Percentiles rank a stretch among this genome's conserved stretches.
Conservation (phyloP, 2,797 vertebrate genomes). For the Echeneis naucrates region DNA sequence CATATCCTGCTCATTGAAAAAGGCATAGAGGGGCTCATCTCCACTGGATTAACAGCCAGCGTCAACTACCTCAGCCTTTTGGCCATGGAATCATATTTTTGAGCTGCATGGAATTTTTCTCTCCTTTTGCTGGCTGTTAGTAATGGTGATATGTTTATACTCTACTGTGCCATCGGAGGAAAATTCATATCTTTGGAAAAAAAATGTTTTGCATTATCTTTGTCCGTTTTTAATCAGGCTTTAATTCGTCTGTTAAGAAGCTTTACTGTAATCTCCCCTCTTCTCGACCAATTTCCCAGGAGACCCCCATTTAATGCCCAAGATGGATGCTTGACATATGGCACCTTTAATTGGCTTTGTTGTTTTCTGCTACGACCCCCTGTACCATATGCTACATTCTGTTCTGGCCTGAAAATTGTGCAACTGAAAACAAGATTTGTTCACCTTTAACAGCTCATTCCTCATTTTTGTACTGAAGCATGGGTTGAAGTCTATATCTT, state of each 20-base stretch:
- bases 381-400: slow-evolving; percentile 52
- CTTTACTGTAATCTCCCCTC: slow-evolving; percentile 71
- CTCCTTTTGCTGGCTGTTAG: slow-evolving; percentile 2
- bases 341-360: slow-evolving; percentile 71
- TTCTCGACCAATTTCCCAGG: slow-evolving; percentile 57
- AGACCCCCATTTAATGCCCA: slow-evolving; percentile 67
- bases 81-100: slow-evolving; percentile 24
- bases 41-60: not conserved
- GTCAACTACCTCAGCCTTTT: not conserved
- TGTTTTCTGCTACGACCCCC: slow-evolving; percentile 47
- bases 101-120: too few species aligned
- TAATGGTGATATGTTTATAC: not conserved
- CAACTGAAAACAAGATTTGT: not conserved
- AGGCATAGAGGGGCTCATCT: not conserved
- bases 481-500: slow-evolving; percentile 16
- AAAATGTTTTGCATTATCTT: slow-evolving; percentile 11
- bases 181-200: not conserved
- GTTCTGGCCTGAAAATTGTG: not conserved
- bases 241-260: slow-evolving; percentile 72
- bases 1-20: not conserved
- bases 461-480: slow-evolving; percentile 8
- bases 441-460: not conserved
- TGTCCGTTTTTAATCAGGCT: slow-evolving; percentile 44
- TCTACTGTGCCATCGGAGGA: not conserved
- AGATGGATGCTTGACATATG: slow-evolving; percentile 70